Conservation (phyloP, 1,140 invertebrate genomes). For the Calycopis cecrops region DNA sequence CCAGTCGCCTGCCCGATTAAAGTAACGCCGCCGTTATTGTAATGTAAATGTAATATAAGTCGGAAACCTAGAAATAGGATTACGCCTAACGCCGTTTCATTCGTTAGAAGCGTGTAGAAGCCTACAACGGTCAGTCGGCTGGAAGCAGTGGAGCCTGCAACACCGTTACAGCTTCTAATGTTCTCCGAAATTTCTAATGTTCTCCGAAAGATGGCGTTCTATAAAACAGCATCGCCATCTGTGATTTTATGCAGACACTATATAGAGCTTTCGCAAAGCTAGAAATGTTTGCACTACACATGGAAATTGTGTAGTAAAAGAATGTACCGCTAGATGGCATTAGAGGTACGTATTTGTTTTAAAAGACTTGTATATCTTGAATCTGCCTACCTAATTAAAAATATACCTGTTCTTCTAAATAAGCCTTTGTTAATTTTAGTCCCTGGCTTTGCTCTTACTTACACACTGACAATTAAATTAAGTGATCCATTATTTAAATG, state of each 20-base stretch:
- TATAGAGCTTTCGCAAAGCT: constrained; percentile 40
- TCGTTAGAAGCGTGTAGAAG: constrained; percentile 43
- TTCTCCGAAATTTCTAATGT: constrained; percentile 20
- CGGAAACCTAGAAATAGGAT: constrained; percentile 47
- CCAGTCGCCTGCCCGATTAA: not conserved
- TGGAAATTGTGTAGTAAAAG: not conserved
- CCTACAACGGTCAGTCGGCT: constrained; percentile 46
- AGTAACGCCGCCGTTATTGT: constrained; percentile 2
- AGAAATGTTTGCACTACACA: constrained; percentile 13
- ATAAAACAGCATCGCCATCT: constrained; percentile 3
- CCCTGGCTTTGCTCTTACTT: too few relatives aligned
- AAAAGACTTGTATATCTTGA: too few relatives aligned
- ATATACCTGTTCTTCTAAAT: too few relatives aligned
- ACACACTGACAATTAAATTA: too few relatives aligned
- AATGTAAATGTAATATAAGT: not conserved
- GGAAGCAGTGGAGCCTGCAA: constrained; percentile 45
- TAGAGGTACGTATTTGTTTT: not conserved
- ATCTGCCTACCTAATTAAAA: too few relatives aligned
- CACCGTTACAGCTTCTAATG: constrained; percentile 32
- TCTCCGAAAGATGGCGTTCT: constrained; percentile 41
- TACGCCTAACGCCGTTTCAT: constrained; percentile 39
- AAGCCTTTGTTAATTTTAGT: too few relatives aligned
- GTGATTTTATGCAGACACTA: constrained; percentile 26
- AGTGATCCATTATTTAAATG: too few relatives aligned
- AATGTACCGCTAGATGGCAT: not conserved